Evolutionary conservation across 2,797 vertebrate species (phyloP).

Genomic region (Xenopus petersii): DNA sequence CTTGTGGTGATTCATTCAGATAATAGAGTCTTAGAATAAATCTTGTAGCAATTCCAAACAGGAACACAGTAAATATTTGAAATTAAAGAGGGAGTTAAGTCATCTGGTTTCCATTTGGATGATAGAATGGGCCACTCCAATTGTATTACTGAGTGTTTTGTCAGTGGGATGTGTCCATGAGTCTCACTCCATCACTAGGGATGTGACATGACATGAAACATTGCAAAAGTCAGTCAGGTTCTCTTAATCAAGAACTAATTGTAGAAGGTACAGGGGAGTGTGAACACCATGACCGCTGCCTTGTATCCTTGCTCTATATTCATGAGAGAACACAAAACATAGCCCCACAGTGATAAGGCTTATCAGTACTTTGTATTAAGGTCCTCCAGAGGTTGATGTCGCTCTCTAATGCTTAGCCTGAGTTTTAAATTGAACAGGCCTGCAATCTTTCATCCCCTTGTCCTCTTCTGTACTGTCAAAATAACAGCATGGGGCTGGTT

Average conservation of each 20-base stretch:
- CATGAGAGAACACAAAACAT: slow-evolving; percentile 86
- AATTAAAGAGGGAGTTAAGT: slow-evolving; percentile 79
- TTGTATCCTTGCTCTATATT: slow-evolving; percentile 82
- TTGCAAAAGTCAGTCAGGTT: slow-evolving; percentile 85
- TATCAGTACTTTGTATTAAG: slow-evolving; percentile 75
- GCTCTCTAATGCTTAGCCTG: slow-evolving; percentile 73
- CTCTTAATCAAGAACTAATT: slow-evolving; percentile 99
- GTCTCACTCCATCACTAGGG: slow-evolving; percentile 92
- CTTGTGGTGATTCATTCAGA: slow-evolving; percentile 65
- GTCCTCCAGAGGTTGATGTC: slow-evolving; percentile 71
- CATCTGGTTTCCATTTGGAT: slow-evolving; percentile 99
- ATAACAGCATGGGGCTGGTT: background rate
- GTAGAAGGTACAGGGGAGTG: slow-evolving; percentile 97
- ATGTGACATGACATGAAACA: slow-evolving; percentile 97
- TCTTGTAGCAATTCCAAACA: slow-evolving; percentile 77
- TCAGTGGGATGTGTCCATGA: slow-evolving; percentile 88
- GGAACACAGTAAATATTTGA: slow-evolving; percentile 82
- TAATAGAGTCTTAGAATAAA: slow-evolving; percentile 72
- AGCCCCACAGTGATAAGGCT: slow-evolving; percentile 81
- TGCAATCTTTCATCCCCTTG: slow-evolving; percentile 61
- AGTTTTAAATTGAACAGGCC: slow-evolving; percentile 76
- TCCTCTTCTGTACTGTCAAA: background rate
- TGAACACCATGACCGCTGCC: slow-evolving; percentile 89
- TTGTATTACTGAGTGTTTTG: slow-evolving; percentile 93
- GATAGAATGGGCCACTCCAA: slow-evolving; percentile 97